phyloP scores from a whole-genome alignment of 2,888 invertebrate genomes.

The Watsonalla binaria region DNA sequence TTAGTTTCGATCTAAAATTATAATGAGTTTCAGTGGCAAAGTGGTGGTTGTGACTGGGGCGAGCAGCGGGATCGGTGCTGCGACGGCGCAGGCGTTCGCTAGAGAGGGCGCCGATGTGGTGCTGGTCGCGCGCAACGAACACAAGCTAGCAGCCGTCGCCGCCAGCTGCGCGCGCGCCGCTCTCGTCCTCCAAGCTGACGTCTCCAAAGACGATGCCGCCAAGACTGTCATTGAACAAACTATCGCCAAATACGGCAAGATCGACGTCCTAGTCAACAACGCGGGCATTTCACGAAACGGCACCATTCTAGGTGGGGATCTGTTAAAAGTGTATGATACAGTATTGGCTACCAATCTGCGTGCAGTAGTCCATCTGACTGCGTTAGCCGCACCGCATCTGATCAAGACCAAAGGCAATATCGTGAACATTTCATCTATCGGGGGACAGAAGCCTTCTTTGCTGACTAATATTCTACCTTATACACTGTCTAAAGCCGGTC shows the following conservation, averaged over 20 bases:
- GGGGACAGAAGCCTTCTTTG: neutral
- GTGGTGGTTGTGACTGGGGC: constrained; percentile 29
- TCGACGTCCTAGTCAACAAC: constrained; percentile 45
- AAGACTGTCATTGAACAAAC: constrained; percentile 18
- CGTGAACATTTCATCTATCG: constrained; percentile 9
- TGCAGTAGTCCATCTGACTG: constrained; percentile 28
- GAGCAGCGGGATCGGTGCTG: constrained; percentile 31
- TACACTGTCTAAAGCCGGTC: constrained; percentile 82
- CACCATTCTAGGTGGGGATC: constrained; percentile 19
- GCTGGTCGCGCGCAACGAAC: constrained; percentile 21
- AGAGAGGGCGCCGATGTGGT: constrained; percentile 21
- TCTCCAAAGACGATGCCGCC: constrained; percentile 22
- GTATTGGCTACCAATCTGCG: constrained; percentile 35
- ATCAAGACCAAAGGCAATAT: constrained; percentile 18
- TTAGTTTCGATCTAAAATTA: neutral
- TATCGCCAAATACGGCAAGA: constrained; percentile 24
- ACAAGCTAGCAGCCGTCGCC: constrained; percentile 13
- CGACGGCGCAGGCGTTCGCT: constrained; percentile 19
- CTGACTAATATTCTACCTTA: neutral
- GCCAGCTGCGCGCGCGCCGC: constrained; percentile 8
- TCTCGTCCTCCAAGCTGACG: constrained; percentile 22
- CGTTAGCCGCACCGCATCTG: constrained; percentile 31
- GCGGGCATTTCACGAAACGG: constrained; percentile 25
- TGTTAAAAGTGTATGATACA: constrained; percentile 30
- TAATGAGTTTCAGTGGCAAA: constrained; percentile 26